phyloP scores from a whole-genome alignment of 92 coral and sea anemone genomes.

The Zoanthus sansibaricus region DNA sequence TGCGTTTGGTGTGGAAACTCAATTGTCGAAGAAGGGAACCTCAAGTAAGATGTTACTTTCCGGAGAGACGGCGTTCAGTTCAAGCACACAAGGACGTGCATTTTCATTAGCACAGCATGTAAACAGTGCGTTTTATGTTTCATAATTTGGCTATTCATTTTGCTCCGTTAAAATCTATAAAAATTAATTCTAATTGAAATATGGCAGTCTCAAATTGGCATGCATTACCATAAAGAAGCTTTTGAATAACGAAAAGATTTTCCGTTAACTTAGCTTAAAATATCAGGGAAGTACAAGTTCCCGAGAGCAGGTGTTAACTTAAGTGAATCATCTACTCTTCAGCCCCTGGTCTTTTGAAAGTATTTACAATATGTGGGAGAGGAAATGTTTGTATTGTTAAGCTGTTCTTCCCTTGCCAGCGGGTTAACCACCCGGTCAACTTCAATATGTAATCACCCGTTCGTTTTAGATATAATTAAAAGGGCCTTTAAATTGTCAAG shows the following conservation, averaged over 20 bases:
- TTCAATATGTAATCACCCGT: slow-evolving; percentile 15
- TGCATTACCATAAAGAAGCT: neutral
- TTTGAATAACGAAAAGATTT: neutral
- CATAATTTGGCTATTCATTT: neutral
- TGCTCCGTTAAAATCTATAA: neutral
- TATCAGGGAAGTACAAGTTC: neutral
- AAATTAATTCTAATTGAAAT: neutral
- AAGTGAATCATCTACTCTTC: neutral
- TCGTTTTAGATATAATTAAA: slow-evolving; percentile 1
- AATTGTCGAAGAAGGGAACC: too few relatives aligned
- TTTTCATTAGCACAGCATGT: neutral
- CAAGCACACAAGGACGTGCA: neutral
- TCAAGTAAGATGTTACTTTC: neutral
- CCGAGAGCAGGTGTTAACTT: slow-evolving; percentile 6
- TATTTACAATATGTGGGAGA: slow-evolving; percentile 14
- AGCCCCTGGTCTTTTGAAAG: neutral
- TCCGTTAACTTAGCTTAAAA: neutral
- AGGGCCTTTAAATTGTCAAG: neutral
- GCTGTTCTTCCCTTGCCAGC: slow-evolving; percentile 16
- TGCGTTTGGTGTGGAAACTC: too few relatives aligned
- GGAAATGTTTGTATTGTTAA: slow-evolving; percentile 30
- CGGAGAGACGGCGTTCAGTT: neutral
- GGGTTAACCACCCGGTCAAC: slow-evolving; percentile 6
- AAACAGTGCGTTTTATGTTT: neutral
- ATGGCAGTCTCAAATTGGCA: neutral